Evolutionary conservation across 1,140 invertebrate species (phyloP), one percentile per base, ranked within the genome.

Genomic region (Hesperophylax magnus): DNA sequence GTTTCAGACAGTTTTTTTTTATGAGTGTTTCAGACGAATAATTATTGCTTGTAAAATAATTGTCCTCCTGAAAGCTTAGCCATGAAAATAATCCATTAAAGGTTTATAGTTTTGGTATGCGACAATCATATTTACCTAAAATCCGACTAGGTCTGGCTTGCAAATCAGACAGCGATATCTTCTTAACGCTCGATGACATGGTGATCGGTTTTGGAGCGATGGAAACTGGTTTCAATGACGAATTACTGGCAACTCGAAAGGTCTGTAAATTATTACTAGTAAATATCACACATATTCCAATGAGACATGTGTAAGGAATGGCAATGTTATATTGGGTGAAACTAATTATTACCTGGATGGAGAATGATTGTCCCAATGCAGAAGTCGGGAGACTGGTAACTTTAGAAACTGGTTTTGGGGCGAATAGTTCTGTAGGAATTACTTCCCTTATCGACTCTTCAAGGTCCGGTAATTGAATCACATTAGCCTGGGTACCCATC

Each of bases 161-260:
- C 15, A 87, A 79, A 75, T 84, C 81, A 18, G 84, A 78, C 27
- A 88, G 60, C 11, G 87, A 85, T 15, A 88, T 83, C 77, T 88
- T 88, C 74, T 89, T 88, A n/a, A 85, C n/a, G 60, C 82, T 85
- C 47, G 69, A 76, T 52, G 53, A 67, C 71, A 61, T 72, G 11
- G 75, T 81, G 52, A 58, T 53, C 31, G 86, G 89, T 84, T 89
- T 90, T 0, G 88, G 89, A 1, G 88, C 88, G 27, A 90, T 89
- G 9, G 88, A 86, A 5, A 90, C 86, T 81, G 87, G 88, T 22
- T 86, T 86, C 1, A 87, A 86, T 18, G 34, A 20, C 4, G 79
- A 54, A 54, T 72, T 83, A 6, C 56, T 76, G 20, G 76, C 75
- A 15, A 80, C 54, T 7, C 79, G 79, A 18, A 67, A 77, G 17